Evolutionary conservation across 2,888 invertebrate genomes (phyloP).

Genomic region (Epinotia brunnichana): DNA sequence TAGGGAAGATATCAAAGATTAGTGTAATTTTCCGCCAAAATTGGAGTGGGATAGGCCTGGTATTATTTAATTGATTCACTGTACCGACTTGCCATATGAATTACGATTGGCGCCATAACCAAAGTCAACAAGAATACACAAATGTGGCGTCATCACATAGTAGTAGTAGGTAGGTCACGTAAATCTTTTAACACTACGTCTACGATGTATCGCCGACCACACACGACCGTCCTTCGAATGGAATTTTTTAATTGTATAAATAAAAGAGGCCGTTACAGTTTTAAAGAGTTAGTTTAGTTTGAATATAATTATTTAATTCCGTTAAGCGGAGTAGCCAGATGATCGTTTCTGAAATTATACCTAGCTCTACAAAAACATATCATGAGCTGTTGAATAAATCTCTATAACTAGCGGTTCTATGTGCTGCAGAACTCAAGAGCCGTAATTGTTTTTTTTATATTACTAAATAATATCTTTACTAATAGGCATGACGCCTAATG

Average conservation of each 20-base stretch:
- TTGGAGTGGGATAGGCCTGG: too few species aligned
- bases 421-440: too few species aligned
- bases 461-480: too few species aligned
- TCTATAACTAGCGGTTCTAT: too few species aligned
- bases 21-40: too few species aligned
- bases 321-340: too few species aligned
- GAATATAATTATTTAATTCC: not conserved
- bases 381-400: too few species aligned
- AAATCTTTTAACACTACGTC: conserved; percentile 12
- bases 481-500: too few species aligned
- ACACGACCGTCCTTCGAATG: conserved; percentile 7
- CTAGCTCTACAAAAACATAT: too few species aligned
- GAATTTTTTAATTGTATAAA: conserved; percentile 13
- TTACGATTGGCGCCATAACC: not conserved
- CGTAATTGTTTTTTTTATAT: too few species aligned
- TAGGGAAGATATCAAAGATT: too few species aligned
- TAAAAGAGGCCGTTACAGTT: conserved; percentile 4
- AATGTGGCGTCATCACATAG: conserved; percentile 4
- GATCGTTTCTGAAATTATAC: too few species aligned
- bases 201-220: conserved; percentile 6
- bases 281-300: not conserved
- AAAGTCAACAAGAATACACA: conserved; percentile 1
- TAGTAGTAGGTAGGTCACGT: not conserved
- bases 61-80: not conserved
- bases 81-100: not conserved